phyloP scores from a whole-genome alignment of 1,140 invertebrate genomes.

The Halesus radiatus region DNA sequence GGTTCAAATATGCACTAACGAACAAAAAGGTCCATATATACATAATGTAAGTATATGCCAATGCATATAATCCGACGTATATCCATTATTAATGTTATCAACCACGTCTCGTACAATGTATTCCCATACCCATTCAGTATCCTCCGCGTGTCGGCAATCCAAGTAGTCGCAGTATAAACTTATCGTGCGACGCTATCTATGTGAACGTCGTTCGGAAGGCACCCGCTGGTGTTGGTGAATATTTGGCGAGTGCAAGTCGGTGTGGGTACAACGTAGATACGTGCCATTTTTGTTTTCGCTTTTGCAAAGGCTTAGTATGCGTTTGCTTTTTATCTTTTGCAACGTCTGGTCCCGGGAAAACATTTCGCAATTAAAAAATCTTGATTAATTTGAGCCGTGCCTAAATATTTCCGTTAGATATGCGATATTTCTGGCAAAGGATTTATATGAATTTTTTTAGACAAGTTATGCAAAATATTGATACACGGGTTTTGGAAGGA shows the following conservation, averaged over 20 bases:
- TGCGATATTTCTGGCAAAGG: not conserved
- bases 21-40: too few relatives aligned
- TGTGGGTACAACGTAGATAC: conserved; percentile 1
- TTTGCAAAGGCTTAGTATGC: conserved; percentile 3
- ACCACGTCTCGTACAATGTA: too few relatives aligned
- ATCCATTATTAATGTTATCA: too few relatives aligned
- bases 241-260: not conserved
- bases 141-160: too few relatives aligned
- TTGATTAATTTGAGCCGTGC: conserved; percentile 8
- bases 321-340: conserved; percentile 25
- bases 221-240: too few relatives aligned
- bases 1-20: too few relatives aligned
- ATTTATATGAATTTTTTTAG: not conserved
- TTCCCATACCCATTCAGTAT: too few relatives aligned
- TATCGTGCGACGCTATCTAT: not conserved
- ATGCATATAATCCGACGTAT: too few relatives aligned
- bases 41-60: too few relatives aligned
- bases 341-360: conserved; percentile 16
- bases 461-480: too few relatives aligned
- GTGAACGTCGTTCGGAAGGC: conserved; percentile 1
- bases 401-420: not conserved
- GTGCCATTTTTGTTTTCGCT: conserved; percentile 13
- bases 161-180: too few relatives aligned
- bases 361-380: conserved; percentile 32
- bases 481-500: too few relatives aligned